Evolutionary conservation across 2,888 invertebrate genomes (phyloP), one percentile per base, ranked within the genome.

Genomic region (Calameuta filiformis): DNA sequence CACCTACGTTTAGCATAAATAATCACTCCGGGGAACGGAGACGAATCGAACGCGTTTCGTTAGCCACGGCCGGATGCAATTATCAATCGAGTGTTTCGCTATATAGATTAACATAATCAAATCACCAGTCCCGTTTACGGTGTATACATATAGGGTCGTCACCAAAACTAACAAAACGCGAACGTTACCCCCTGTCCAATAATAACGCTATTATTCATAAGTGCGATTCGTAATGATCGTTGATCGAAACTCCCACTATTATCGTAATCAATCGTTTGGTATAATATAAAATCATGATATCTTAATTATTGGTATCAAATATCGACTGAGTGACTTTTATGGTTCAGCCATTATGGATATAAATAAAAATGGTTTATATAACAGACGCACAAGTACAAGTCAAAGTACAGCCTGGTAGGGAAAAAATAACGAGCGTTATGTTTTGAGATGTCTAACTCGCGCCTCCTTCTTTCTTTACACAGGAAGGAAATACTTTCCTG

Each of bases 31-130:
- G 88, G 87, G 89, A 40, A 40, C 40, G 40, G 40, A 87, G 79
- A 80, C 80, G 71, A 30, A 71, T 71, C 31, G 71, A 71, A 71
- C 71, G 71, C 33, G 15, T 71, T 12, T 31, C 71, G 71, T 71
- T 69, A 23, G 35, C 40, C 40, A 33, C 33, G 75, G 35, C 34
- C 37, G 73, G 68, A 89, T 85, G 87, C 87, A 87, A 89, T 89
- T 88, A 88, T 89, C 88, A 89, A 87, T 88, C 86, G 87, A 84
- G 86, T 86, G 87, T 84, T 40, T 84, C 85, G 85, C 83, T 81
- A 79, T 82, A 84, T 85, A 23, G 40, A 88, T 88, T 88, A 88
- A 85, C 88, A 88, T 88, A 88, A 88, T 88, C 86, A 86, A 85
- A 88, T 88, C 87, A 87, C 83, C 81, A 82, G 76, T 81, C 81